Base-by-base conservation (phyloP, 2,888 invertebrate species). In the Margaritifera margaritifera region DNA sequence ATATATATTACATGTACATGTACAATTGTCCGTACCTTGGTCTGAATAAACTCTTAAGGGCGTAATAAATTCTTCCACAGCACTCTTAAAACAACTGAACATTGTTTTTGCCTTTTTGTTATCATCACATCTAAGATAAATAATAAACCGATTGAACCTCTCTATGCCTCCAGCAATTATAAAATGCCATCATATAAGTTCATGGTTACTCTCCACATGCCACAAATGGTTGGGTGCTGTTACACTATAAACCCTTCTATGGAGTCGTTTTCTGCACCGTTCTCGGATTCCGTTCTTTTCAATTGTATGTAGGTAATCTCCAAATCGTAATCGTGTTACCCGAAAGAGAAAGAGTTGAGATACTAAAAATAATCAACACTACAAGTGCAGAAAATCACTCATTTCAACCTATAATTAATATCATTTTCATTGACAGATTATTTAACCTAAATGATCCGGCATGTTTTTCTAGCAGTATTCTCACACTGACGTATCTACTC, bases 191-290 rank as follows among this genome's bases (percentile, higher is more conserved):
- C 73, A 22, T 51, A 73, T 76, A 6, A 76, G 62, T 56, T 71
- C 73, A 60, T 75, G 71, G 42, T 71, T 73, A 4, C 71, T 73
- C 42, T 76, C 75, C 27, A 73, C 20, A 56, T 76, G 73, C 75
- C 75, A 73, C 2, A 73, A 25, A 62, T 71, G 64, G 42, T 76
- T 76, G n/a, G 72, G 65, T n/a, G 56, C 68, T n/a, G 22, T 18
- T 5, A 73, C 70, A 57, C 55, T 60, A 53, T 72, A 69, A 18
- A 69, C 66, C 31, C 68, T 42, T 11, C 69, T 24, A 8, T 57
- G 58, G 31, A 69, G 56, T 22, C 69, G 25, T 50, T 65, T 50
- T 54, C 50, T 25, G 42, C n/a, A 24, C 24, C 69, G 52, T 24
- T 31, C 54, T 20, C 15, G 19, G 20, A 69, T 62, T 6, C 65